phyloP scores from a whole-genome alignment of 2,888 invertebrate genomes.

The Ametastegia equiseti region DNA sequence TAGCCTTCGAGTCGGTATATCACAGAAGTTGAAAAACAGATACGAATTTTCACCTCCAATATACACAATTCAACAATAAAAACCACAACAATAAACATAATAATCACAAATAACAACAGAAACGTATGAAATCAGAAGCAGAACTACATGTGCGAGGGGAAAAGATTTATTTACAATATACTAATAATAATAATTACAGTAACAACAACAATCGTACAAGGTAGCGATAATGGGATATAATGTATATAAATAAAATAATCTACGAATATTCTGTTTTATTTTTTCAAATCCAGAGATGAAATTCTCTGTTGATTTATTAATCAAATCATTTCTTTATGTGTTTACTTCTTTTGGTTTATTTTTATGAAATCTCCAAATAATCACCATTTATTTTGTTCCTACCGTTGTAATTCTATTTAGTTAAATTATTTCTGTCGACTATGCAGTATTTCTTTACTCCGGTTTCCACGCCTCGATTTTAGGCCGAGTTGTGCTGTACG shows the following conservation, averaged over 20 bases:
- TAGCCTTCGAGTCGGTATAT: no score
- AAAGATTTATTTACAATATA: constrained; percentile 16
- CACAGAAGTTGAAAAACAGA: no score
- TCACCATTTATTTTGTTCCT: not conserved
- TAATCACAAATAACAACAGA: not conserved
- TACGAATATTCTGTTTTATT: not conserved
- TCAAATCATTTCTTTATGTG: not conserved
- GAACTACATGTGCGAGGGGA: not conserved
- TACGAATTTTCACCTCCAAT: no score
- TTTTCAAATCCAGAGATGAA: not conserved
- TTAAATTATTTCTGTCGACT: not conserved
- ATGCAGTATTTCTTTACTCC: constrained; percentile 8
- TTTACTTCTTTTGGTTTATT: not conserved
- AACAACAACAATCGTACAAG: not conserved
- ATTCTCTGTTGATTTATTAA: no score
- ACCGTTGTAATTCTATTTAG: not conserved
- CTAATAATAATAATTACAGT: not conserved
- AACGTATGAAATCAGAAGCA: not conserved
- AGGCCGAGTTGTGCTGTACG: constrained; percentile 92
- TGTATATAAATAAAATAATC: constrained; percentile 1
- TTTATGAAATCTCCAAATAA: not conserved
- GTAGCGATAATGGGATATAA: not conserved
- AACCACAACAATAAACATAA: not conserved
- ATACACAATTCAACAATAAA: not conserved
- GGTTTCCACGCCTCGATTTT: constrained; percentile 94